Percentiles rank a stretch among this genome's conserved stretches.
phyloP scores from a whole-genome alignment of 2,888 invertebrate species.

The Amiota communis region DNA sequence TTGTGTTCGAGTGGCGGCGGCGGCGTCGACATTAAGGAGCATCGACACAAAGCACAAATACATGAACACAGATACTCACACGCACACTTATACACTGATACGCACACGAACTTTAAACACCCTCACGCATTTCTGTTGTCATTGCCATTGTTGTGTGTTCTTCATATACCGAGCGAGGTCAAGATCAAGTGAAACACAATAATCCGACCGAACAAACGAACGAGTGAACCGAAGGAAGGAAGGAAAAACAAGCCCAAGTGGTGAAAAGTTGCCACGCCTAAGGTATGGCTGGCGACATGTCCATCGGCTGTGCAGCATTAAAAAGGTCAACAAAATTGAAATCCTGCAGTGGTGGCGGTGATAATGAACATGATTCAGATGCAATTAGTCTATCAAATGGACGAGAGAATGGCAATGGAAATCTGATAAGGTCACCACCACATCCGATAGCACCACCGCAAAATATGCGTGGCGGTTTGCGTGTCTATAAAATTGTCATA shows the following conservation, averaged over 20 bases:
- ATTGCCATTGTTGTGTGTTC: constrained; percentile 5
- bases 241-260: background rate
- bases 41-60: background rate
- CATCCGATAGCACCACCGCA: constrained; percentile 54
- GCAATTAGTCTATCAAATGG: constrained; percentile 37
- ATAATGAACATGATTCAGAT: constrained; percentile 57
- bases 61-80: background rate
- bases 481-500: constrained; percentile 92
- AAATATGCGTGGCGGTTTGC: constrained; percentile 77
- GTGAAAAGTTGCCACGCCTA: constrained; percentile 12
- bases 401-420: constrained; percentile 51
- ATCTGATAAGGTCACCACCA: constrained; percentile 50
- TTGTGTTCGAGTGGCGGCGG: background rate
- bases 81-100: background rate
- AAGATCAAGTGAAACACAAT: constrained; percentile 20
- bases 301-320: constrained; percentile 70
- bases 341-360: constrained; percentile 56
- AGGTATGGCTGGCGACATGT: constrained; percentile 70
- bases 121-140: constrained; percentile 43
- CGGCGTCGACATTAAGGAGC: background rate
- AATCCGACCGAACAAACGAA: background rate
- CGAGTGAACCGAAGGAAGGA: background rate
- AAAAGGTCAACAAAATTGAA: constrained; percentile 70
- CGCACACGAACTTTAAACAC: constrained; percentile 32
- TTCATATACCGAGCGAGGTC: constrained; percentile 31